Percentiles rank a stretch among this genome's conserved stretches.
Conservation (phyloP, 2,888 invertebrate genomes). For the Quadroppia sp. region DNA sequence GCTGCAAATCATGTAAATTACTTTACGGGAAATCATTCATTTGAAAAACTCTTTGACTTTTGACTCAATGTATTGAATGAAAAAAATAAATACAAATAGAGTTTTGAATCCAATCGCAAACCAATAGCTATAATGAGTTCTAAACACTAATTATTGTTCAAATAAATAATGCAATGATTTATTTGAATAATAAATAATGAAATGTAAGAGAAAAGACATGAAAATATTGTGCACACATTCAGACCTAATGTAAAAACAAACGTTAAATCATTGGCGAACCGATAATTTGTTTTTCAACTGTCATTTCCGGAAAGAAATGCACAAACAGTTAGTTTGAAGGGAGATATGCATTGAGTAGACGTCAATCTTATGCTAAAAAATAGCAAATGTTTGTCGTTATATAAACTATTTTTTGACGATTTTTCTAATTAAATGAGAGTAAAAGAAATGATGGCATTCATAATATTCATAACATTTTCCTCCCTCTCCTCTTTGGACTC, state of each 20-base stretch:
- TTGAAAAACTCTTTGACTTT: too few relatives aligned
- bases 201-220: not conserved
- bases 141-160: not conserved
- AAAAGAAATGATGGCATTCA: constrained; percentile 2
- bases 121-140: not conserved
- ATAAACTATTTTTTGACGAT: not conserved
- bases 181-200: constrained; percentile 17
- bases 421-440: constrained; percentile 14
- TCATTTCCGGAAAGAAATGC: constrained; percentile 26
- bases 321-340: constrained; percentile 16
- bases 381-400: not conserved
- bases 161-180: constrained; percentile 32
- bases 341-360: not conserved
- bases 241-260: constrained; percentile 21
- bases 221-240: constrained; percentile 15
- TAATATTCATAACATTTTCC: not conserved
- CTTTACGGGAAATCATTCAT: too few relatives aligned
- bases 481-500: not conserved
- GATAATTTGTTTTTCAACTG: constrained; percentile 34
- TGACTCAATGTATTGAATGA: too few relatives aligned
- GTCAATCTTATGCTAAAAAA: not conserved
- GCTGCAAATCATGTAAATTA: not conserved
- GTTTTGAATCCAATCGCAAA: not conserved
- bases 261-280: constrained; percentile 28
- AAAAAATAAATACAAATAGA: not conserved